phyloP scores from a whole-genome alignment of 2,888 invertebrate species.

The Bembecia ichneumoniformis region DNA sequence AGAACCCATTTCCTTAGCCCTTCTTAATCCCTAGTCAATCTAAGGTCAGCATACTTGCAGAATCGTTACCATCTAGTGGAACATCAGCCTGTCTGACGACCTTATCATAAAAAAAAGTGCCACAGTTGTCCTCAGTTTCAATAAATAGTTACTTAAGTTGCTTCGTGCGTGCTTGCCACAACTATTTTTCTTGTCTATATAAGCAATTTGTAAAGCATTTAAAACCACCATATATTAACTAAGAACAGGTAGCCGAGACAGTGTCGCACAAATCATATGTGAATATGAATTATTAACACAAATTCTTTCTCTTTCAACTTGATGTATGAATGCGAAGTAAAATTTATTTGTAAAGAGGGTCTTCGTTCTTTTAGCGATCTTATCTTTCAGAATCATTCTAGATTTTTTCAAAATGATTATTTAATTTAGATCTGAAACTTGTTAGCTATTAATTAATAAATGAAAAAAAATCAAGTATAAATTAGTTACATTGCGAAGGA shows the following conservation, averaged over 20 bases:
- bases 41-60: too few relatives aligned
- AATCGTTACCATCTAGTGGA: too few relatives aligned
- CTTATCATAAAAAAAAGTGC: too few relatives aligned
- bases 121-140: too few relatives aligned
- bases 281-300: background rate
- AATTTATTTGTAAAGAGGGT: background rate
- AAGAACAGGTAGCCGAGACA: background rate
- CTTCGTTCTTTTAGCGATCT: too few relatives aligned
- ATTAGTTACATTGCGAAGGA: conserved; percentile 16
- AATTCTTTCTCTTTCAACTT: background rate
- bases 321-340: background rate
- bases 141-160: too few relatives aligned
- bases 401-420: background rate
- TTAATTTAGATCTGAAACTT: background rate
- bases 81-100: too few relatives aligned
- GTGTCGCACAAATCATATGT: background rate
- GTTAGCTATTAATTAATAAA: background rate
- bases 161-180: too few relatives aligned
- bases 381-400: too few relatives aligned
- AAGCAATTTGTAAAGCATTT: background rate
- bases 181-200: background rate
- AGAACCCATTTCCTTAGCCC: too few relatives aligned
- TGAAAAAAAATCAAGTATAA: background rate
- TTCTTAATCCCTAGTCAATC: too few relatives aligned
- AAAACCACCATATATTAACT: background rate